phyloP scores from a whole-genome alignment of 2,113 vertebrate genomes.

The Haemorhous mexicanus region DNA sequence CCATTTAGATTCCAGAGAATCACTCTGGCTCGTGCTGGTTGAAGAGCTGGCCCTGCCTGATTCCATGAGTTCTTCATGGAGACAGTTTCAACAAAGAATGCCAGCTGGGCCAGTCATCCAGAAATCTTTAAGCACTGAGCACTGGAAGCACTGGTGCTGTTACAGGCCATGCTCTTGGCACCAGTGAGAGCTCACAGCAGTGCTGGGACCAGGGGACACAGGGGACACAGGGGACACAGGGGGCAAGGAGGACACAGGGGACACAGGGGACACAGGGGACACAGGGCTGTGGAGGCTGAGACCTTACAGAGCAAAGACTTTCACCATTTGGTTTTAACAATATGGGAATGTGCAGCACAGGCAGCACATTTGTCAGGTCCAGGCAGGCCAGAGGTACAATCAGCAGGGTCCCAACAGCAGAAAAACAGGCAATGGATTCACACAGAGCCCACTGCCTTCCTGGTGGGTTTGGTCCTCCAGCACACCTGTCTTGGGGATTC shows the following conservation, averaged over 20 bases:
- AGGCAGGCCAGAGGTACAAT: neutral
- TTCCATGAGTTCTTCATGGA: conserved; percentile 32
- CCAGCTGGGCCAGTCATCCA: neutral
- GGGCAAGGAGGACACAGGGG: neutral
- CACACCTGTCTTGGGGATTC: neutral
- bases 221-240: too few species aligned
- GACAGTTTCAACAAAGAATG: conserved; percentile 38
- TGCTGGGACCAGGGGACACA: neutral
- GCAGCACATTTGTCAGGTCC: neutral
- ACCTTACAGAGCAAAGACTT: neutral
- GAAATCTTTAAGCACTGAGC: neutral
- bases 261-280: too few species aligned
- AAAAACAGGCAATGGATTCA: neutral
- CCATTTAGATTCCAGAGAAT: neutral
- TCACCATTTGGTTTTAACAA: neutral
- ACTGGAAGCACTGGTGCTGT: neutral
- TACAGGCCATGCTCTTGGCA: neutral
- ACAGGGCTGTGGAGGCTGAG: neutral
- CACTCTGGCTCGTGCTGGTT: fast-evolving
- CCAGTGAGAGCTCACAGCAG: neutral
- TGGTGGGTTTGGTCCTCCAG: neutral
- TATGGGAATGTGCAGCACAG: fast-evolving
- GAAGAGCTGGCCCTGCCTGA: neutral
- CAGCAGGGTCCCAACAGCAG: neutral
- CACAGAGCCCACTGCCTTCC: neutral